Evolutionary conservation across 2,888 invertebrate species (phyloP), one percentile per base, ranked within the genome.

Genomic region (Chloroclystis v-ata): DNA sequence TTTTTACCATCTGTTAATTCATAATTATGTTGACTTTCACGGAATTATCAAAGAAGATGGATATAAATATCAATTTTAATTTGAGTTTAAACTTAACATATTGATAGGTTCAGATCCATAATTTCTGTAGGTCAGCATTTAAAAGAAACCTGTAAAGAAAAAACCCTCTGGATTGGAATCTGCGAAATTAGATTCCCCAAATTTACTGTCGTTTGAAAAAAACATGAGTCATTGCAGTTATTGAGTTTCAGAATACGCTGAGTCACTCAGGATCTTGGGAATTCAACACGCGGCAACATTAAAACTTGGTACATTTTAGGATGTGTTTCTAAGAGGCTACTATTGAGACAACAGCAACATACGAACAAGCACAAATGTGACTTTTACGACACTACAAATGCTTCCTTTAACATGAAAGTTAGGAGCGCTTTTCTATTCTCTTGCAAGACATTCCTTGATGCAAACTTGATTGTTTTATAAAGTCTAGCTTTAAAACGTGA

Each of bases 201-300:
- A n/a, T n/a, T 14, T 8, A 26, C 14, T 16, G n/a, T 33, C 32
- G n/a, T n/a, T n/a, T n/a, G n/a, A n/a, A 33, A 16, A 33, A 33
- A 33, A 33, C 5, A 33, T 14, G 32, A 33, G n/a, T 33, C 32
- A 33, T 33, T n/a, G n/a, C 14, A 16, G 32, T 33, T 14, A 33
- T 10, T 14, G 6, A 33, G n/a, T 33, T 33, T 33, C 46, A 20
- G 37, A n/a, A 37, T 25, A 39, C 30, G 40, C 37, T 9, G 40
- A 47, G 40, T 51, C 51, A 51, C 24, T 51, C 41, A 51, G 14
- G 12, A 12, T 37, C 37, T 47, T 50, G 43, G 37, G 40, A 44
- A 51, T 47, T 47, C 43, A 44, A 40, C 40, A 41, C 51, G 28
- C 28, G 43, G 41, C 33, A 35, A 41, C 45, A 39, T 48, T 48